phyloP scores from a whole-genome alignment of 1,140 invertebrate species.

The Drosophila pseudoobscura region DNA sequence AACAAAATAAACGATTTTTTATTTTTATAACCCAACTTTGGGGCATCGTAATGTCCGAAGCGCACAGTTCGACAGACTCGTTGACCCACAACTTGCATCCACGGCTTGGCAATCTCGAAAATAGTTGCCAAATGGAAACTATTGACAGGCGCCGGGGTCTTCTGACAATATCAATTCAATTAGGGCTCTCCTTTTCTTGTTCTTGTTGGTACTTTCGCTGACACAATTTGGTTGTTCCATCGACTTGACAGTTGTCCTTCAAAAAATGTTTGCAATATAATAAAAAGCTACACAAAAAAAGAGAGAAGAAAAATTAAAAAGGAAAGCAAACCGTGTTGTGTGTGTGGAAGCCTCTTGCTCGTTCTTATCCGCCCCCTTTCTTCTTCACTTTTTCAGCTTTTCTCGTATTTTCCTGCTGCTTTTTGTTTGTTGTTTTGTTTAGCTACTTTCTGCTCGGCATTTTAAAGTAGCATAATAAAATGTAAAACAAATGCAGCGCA shows the following conservation, averaged over 20 bases:
- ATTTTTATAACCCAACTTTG: too few relatives aligned
- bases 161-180: conserved; percentile 48
- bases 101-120: too few relatives aligned
- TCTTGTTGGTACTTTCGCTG: conserved; percentile 17
- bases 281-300: conserved; percentile 3
- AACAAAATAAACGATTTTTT: too few relatives aligned
- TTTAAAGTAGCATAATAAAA: conserved; percentile 77
- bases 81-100: too few relatives aligned
- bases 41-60: too few relatives aligned
- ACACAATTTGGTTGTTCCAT: conserved; percentile 21
- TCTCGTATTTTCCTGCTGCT: conserved; percentile 16
- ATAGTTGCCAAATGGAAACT: background rate
- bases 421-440: conserved; percentile 25
- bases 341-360: conserved; percentile 19
- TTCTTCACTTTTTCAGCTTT: conserved; percentile 17
- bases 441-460: conserved; percentile 40
- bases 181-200: conserved; percentile 10
- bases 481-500: conserved; percentile 76
- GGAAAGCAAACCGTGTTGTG: conserved; percentile 37
- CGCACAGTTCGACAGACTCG: too few relatives aligned
- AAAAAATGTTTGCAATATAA: conserved; percentile 50
- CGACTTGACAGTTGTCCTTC: conserved; percentile 57
- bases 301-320: conserved; percentile 42
- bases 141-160: conserved; percentile 31
- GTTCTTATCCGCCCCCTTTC: background rate